phyloP scores from a whole-genome alignment of 2,797 vertebrate genomes.

The Apodemus agrarius region DNA sequence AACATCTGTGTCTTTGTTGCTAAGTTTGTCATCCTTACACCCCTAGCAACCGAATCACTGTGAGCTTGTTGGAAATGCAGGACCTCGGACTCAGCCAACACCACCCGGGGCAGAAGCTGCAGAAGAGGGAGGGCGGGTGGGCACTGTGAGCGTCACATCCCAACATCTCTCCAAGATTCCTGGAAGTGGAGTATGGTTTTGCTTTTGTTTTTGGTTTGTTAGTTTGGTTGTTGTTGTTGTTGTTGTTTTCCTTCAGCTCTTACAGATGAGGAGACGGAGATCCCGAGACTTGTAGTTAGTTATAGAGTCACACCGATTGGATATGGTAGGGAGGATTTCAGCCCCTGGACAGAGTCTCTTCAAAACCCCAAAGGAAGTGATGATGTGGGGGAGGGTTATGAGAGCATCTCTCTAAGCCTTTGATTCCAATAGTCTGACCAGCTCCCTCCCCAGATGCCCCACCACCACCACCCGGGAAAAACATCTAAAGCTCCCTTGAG shows the following conservation, averaged over 20 bases:
- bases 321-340: neutral
- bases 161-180: neutral
- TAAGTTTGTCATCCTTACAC: neutral
- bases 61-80: neutral
- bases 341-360: neutral
- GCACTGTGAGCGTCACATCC: neutral
- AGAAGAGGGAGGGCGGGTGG: neutral
- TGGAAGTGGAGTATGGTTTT: neutral
- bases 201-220: neutral
- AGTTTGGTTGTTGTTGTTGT: no score
- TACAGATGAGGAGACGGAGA: neutral
- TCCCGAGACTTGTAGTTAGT: neutral
- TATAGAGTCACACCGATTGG: neutral
- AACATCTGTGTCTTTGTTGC: neutral
- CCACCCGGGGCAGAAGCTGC: neutral
- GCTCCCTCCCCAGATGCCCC: neutral
- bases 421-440: neutral
- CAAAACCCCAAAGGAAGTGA: neutral
- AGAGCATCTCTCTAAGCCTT: neutral
- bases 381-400: neutral
- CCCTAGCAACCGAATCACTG: neutral
- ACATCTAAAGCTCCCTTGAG: neutral
- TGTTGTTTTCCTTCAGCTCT: neutral
- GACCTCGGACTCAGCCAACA: neutral
- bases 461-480: neutral